Evolutionary conservation across 2,113 vertebrate genomes (phyloP).

Genomic region (Ciconia stormi): DNA sequence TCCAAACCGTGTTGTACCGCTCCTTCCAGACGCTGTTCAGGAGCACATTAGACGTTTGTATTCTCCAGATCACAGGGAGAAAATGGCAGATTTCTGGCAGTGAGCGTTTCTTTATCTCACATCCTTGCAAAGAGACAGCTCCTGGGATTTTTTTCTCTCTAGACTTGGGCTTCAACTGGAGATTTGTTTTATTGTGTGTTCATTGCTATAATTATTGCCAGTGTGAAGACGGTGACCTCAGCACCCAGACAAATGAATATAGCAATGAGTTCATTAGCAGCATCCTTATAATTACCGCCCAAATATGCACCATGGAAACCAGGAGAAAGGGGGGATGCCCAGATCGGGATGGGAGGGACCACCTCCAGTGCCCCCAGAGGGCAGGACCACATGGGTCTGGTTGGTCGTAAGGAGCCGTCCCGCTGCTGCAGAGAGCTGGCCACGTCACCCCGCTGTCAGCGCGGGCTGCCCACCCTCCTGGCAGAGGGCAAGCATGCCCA

Average conservation of each 20-base stretch:
- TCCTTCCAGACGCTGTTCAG: neutral
- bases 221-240: neutral
- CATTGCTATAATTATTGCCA: neutral
- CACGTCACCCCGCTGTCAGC: neutral
- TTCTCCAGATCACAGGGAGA: neutral
- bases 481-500: neutral
- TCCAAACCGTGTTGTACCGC: rapidly evolving
- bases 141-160: neutral
- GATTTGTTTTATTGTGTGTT: neutral
- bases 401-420: neutral
- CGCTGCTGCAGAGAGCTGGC: rapidly evolving
- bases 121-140: neutral
- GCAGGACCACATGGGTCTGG: neutral
- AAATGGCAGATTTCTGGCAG: neutral
- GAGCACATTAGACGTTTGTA: neutral
- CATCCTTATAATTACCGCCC: neutral
- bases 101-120: neutral
- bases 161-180: neutral
- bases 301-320: neutral
- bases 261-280: neutral
- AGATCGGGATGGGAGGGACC: neutral
- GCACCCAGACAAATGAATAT: neutral
- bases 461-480: neutral
- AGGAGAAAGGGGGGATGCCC: neutral
- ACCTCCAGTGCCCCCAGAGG: neutral